These are phyloP conservation scores for Daboia siamensis DNA, from an alignment of 2,113 vertebrate genomes.

Conservation along the genomic window DNA sequence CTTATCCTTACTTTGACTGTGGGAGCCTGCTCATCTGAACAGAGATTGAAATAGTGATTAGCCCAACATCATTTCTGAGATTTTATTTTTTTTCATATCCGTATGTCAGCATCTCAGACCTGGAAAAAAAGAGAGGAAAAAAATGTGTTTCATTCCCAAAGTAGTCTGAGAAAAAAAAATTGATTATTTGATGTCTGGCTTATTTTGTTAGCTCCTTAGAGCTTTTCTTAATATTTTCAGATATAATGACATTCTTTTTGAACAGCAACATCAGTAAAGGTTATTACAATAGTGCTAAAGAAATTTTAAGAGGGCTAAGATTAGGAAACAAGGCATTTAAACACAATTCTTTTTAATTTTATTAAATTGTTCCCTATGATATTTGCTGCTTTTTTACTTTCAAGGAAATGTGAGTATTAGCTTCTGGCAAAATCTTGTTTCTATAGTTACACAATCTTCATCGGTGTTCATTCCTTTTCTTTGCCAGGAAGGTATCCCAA, in stretches of 20 bases:
- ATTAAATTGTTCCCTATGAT: neutral
- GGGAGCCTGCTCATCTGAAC: neutral
- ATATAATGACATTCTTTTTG: neutral
- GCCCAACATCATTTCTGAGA: neutral
- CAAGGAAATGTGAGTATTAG: neutral
- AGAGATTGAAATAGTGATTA: neutral
- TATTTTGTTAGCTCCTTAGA: neutral
- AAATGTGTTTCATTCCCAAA: neutral
- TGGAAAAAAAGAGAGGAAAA: neutral
- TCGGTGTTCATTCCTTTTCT: neutral
- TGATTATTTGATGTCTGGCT: neutral
- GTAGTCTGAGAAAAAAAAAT: neutral
- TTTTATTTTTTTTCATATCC: neutral
- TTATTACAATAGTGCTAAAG: neutral
- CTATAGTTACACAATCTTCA: neutral
- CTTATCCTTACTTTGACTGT: neutral
- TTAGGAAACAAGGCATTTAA: neutral
- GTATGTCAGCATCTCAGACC: neutral
- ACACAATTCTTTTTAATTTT: neutral
- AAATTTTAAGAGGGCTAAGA: neutral
- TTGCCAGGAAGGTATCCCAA: neutral
- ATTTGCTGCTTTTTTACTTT: slow-evolving; percentile 10
- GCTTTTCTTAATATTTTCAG: neutral
- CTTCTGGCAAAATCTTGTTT: neutral
- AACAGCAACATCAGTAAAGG: neutral